Conservation (phyloP, 2,888 invertebrate species). For the Heliconius erato region DNA sequence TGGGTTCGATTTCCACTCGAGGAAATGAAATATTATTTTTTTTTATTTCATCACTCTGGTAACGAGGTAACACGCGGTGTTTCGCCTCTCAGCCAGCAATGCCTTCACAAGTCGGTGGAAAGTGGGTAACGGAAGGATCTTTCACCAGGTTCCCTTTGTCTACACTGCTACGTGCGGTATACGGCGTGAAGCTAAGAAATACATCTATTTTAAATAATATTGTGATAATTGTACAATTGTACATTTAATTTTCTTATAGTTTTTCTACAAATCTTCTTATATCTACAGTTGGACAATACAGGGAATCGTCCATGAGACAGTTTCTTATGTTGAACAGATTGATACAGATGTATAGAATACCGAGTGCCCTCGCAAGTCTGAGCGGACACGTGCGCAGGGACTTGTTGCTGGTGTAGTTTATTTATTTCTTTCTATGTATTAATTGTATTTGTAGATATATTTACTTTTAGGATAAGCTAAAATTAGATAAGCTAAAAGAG, state of each 20-base stretch:
- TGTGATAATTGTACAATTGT: no score
- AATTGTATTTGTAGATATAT: not conserved
- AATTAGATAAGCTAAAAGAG: no score
- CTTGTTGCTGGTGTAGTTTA: constrained; percentile 68
- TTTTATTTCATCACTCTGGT: no score
- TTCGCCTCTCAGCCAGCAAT: no score
- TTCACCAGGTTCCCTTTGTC: not conserved
- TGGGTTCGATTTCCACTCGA: no score
- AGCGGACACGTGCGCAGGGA: constrained; percentile 65
- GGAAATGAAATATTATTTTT: no score
- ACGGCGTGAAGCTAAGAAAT: no score
- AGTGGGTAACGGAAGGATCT: no score
- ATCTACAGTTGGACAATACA: constrained; percentile 58
- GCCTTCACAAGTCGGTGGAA: no score
- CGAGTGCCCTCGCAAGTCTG: constrained; percentile 65
- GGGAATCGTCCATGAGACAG: constrained; percentile 62
- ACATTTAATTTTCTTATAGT: no score
- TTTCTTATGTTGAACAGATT: constrained; percentile 72
- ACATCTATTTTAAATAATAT: no score
- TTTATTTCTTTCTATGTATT: not conserved
- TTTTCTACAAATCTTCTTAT: not conserved
- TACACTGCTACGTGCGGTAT: not conserved
- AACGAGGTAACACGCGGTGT: no score
- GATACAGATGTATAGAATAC: constrained; percentile 73
- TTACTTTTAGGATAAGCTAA: constrained; percentile 3